A percentile compares a stretch with the other conserved stretches of the same genome.
Conservation (phyloP, 1,140 invertebrate species). For the Cydia fagiglandana region DNA sequence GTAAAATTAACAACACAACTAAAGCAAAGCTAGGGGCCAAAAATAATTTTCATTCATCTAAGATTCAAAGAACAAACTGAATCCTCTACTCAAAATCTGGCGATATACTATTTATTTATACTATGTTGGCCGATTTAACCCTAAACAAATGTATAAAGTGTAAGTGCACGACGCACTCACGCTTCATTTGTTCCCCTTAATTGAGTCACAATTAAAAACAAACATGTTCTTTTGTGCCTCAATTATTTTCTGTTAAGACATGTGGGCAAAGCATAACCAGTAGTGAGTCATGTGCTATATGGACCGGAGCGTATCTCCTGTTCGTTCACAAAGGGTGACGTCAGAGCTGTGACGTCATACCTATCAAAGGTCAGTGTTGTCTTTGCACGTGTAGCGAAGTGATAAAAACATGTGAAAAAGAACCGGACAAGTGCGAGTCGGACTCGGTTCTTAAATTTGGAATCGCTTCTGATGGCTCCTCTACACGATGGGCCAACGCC, state of each 20-base stretch:
- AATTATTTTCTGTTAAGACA: slow-evolving; percentile 12
- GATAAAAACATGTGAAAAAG: background rate
- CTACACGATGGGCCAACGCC: too few relatives aligned
- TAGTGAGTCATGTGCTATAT: background rate
- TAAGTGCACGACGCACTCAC: background rate
- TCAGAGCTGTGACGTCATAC: slow-evolving; percentile 2
- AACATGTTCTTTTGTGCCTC: background rate
- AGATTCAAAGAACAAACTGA: too few relatives aligned
- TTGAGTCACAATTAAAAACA: slow-evolving; percentile 9
- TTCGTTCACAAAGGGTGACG: slow-evolving; percentile 2
- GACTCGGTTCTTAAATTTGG: too few relatives aligned
- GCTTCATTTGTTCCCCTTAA: background rate
- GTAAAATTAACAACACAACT: too few relatives aligned
- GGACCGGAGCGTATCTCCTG: slow-evolving; percentile 15
- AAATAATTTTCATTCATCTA: too few relatives aligned
- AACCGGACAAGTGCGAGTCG: too few relatives aligned
- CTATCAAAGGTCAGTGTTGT: background rate
- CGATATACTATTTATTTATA: too few relatives aligned
- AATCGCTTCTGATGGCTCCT: too few relatives aligned
- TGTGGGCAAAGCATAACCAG: slow-evolving; percentile 12
- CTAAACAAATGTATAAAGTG: background rate
- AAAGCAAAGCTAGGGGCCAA: too few relatives aligned
- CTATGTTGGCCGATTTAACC: background rate
- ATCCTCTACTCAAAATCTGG: too few relatives aligned
- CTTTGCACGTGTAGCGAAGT: background rate